Evolutionary conservation across 2,797 vertebrate genomes (phyloP).

Genomic region (Nannoperca australis): DNA sequence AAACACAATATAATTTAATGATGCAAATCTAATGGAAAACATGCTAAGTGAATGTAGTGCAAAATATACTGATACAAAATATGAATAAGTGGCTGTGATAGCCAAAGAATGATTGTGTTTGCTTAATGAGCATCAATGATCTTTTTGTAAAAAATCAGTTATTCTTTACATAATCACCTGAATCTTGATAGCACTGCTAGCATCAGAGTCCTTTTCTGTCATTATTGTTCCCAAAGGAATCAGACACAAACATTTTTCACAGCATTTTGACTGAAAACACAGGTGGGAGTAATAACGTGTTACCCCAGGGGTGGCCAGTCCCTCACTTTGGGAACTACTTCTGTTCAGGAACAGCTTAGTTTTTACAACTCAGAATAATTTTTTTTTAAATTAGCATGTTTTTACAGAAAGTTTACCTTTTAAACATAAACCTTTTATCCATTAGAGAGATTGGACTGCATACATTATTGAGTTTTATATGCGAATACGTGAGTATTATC

Average conservation of each 20-base stretch:
- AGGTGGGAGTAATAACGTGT: neutral
- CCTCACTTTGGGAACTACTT: neutral
- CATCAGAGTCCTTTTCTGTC: neutral
- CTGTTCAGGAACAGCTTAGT: neutral
- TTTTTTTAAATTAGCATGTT: neutral
- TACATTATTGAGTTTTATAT: neutral
- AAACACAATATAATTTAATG: neutral
- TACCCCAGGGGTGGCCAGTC: neutral
- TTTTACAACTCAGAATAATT: neutral
- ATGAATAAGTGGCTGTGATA: neutral
- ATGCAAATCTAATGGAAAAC: conserved; percentile 19
- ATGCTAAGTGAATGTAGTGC: neutral
- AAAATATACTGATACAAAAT: neutral
- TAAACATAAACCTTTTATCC: neutral
- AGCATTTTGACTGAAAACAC: neutral
- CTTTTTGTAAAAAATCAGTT: neutral
- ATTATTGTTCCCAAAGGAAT: neutral
- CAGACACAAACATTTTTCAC: neutral
- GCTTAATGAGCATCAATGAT: neutral
- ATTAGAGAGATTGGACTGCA: neutral
- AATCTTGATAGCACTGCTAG: neutral
- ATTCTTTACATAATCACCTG: neutral
- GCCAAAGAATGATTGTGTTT: neutral
- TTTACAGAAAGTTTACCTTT: neutral
- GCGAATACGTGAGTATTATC: neutral